These are phyloP conservation scores for Tichodroma muraria DNA, from an alignment of 2,113 vertebrate genomes.

Conservation along the genomic window DNA sequence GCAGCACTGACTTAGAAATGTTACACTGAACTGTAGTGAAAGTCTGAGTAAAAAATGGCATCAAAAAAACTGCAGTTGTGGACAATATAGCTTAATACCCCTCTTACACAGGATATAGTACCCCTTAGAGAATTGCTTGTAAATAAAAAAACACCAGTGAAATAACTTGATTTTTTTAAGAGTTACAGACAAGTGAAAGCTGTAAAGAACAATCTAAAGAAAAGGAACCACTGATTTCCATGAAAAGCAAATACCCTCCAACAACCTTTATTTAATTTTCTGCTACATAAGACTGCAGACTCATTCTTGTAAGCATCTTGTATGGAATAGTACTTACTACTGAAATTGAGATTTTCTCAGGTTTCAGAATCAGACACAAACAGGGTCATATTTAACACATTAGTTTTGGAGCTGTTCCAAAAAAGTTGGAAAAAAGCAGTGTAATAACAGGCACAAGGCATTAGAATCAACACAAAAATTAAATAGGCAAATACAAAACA, in stretches of 20 bases:
- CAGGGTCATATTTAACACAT: background rate
- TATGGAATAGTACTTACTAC: background rate
- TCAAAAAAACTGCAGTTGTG: rapidly evolving
- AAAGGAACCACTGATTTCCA: background rate
- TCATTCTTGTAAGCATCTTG: background rate
- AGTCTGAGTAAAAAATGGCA: background rate
- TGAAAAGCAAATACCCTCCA: background rate
- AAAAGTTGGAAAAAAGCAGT: background rate
- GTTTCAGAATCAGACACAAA: background rate
- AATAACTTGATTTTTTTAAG: background rate
- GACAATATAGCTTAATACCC: background rate
- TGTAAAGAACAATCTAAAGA: background rate
- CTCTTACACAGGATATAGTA: background rate
- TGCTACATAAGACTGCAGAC: background rate
- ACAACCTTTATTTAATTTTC: background rate
- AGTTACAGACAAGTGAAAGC: background rate
- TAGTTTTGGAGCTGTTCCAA: background rate
- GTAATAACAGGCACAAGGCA: background rate
- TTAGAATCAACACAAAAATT: background rate
- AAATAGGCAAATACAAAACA: background rate
- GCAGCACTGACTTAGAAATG: background rate
- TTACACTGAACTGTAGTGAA: background rate
- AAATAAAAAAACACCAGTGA: background rate
- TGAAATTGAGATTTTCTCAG: background rate
- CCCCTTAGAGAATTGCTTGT: background rate